Conservation (phyloP, 2,888 invertebrate species). For the Magallana nippona region DNA sequence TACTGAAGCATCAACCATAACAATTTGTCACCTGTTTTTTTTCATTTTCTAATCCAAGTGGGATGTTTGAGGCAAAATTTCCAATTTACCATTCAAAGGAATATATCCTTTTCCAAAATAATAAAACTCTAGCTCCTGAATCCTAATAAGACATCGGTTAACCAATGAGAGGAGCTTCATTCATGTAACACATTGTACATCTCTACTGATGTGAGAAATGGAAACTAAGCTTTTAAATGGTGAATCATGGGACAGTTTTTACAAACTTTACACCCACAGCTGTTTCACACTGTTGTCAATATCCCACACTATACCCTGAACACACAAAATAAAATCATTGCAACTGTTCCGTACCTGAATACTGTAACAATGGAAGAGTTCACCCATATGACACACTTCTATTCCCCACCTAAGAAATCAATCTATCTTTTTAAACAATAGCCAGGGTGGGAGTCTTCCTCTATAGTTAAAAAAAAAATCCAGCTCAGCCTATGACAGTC, state of each 20-base stretch:
- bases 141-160: neutral
- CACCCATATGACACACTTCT: neutral
- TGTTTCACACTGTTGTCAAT: neutral
- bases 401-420: neutral
- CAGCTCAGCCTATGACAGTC: too few relatives aligned
- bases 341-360: neutral
- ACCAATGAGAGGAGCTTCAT: neutral
- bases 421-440: too few relatives aligned
- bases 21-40: neutral
- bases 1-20: neutral
- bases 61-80: neutral
- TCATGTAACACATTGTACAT: neutral
- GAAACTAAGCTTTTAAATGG: neutral
- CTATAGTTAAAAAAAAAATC: too few relatives aligned
- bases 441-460: too few relatives aligned
- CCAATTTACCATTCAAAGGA: neutral
- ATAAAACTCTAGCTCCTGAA: neutral
- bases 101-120: neutral
- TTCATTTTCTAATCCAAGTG: neutral
- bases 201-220: neutral
- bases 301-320: neutral
- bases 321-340: neutral
- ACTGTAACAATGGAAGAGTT: neutral
- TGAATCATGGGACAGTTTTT: neutral
- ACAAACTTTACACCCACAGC: constrained; percentile 10